A percentile compares a stretch with the other conserved stretches of the same genome.
These are phyloP conservation scores for Otus sunia DNA, from an alignment of 2,113 vertebrate genomes.

Conservation along the genomic window DNA sequence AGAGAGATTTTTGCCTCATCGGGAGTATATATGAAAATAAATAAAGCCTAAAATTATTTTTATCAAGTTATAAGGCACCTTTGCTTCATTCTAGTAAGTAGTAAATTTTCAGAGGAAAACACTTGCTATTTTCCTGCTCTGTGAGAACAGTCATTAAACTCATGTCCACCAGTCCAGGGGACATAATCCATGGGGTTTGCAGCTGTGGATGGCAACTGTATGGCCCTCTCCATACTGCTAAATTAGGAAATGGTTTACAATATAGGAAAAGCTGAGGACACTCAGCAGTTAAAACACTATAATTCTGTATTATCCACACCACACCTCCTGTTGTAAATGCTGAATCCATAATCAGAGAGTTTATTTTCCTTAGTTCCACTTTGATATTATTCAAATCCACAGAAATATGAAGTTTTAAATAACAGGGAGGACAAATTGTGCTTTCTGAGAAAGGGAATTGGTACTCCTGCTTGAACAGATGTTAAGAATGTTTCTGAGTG, in stretches of 20 bases:
- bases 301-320: neutral
- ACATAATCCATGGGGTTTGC: neutral
- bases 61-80: neutral
- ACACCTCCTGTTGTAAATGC: neutral
- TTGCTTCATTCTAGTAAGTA: neutral
- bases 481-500: slow-evolving; percentile 58
- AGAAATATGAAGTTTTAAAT: slow-evolving; percentile 41
- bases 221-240: neutral
- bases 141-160: neutral
- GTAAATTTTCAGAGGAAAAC: neutral
- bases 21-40: neutral
- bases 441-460: slow-evolving; percentile 48
- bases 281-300: neutral
- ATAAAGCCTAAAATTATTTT: neutral
- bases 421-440: slow-evolving; percentile 58
- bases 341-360: neutral
- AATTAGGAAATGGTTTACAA: neutral
- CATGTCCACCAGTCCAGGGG: neutral
- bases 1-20: neutral
- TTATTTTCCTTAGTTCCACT: slow-evolving; percentile 5
- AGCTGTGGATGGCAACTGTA: neutral
- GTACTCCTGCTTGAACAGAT: slow-evolving; percentile 58
- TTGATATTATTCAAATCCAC: slow-evolving; percentile 11
- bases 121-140: neutral
- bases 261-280: neutral